Base-by-base conservation (phyloP, 2,797 vertebrate genomes). In the Zalophus californianus region DNA sequence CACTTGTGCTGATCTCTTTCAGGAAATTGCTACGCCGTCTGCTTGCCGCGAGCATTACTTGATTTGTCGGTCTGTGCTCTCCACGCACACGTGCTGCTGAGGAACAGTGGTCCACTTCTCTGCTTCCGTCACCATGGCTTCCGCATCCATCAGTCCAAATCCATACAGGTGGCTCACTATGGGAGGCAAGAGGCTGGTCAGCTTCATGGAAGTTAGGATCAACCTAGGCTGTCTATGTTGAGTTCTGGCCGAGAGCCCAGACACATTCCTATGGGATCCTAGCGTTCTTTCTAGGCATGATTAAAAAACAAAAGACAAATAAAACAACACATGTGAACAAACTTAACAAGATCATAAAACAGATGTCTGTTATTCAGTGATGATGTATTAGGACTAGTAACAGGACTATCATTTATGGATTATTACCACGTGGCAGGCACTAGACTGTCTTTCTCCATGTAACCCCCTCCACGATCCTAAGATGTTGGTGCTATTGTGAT, bases 111-210 rank as follows among this genome's bases (percentile, higher is more conserved):
- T 99, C 99, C 99, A 99, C 96, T 99, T 99, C 98, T 99, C 99
- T 0, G 99, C 99, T 98, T 99, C 99, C 98, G 99, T 99, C 98
- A 99, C 99, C 99, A 99, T 99, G 54, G 99, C 99, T 98, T 99
- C 99, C 0, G 99, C 99, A 75, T 99, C 99, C 99, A 99, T 99
- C 98, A 99, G 98, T 95, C 99, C 99, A 97, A 99, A 99, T 97
- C 99, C 99, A 90, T 99, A 99, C 78, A 99, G 99, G 91, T 99
- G 99, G 98, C 99, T 99, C 98, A 99, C 99, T 99, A 98, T 18
- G 97, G 98, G 91, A 95, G 68, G 97, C 54, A 98, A 98, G 60
- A 98, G 27, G 97, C 90, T 41, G 90, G 75, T 94, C 54, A 97
- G 60, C 62, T 87, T 97, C 82, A 92, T 0, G 21, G 4, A n/a